A percentile compares a stretch with the other conserved stretches of the same genome.
These are phyloP conservation scores for Pheucticus melanocephalus DNA, from an alignment of 2,113 vertebrate genomes.

Conservation along the genomic window DNA sequence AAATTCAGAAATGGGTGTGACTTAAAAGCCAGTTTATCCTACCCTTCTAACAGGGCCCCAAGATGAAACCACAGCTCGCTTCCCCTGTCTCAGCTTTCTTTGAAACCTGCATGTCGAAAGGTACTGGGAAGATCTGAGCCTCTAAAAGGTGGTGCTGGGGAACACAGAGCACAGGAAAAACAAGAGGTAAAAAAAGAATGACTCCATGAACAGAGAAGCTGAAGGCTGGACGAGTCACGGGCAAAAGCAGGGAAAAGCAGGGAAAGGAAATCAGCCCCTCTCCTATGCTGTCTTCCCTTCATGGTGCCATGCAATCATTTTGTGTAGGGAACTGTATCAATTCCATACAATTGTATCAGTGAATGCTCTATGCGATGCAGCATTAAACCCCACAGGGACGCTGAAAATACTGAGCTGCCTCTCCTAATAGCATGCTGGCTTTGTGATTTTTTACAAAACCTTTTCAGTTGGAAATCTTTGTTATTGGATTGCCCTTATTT, in stretches of 20 bases:
- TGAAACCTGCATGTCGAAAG: neutral
- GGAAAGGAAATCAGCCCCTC: neutral
- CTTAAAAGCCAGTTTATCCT: neutral
- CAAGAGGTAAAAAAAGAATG: neutral
- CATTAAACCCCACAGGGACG: neutral
- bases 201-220: neutral
- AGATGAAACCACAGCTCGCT: neutral
- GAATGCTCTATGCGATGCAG: neutral
- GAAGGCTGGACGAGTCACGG: neutral
- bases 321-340: rapidly evolving
- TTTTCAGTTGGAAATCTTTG: neutral
- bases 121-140: neutral
- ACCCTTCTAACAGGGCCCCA: neutral
- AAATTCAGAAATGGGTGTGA: neutral
- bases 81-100: neutral
- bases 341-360: neutral
- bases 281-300: neutral
- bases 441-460: neutral
- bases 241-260: neutral
- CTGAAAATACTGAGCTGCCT: neutral
- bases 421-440: neutral
- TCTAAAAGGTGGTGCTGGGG: neutral
- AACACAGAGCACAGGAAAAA: neutral
- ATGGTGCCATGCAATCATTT: rapidly evolving
- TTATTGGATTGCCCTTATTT: neutral